A percentile compares a stretch with the other conserved stretches of the same genome.
These are phyloP conservation scores for Sphenopsis melanotis DNA, from an alignment of 2,797 vertebrate species.

Conservation along the genomic window DNA sequence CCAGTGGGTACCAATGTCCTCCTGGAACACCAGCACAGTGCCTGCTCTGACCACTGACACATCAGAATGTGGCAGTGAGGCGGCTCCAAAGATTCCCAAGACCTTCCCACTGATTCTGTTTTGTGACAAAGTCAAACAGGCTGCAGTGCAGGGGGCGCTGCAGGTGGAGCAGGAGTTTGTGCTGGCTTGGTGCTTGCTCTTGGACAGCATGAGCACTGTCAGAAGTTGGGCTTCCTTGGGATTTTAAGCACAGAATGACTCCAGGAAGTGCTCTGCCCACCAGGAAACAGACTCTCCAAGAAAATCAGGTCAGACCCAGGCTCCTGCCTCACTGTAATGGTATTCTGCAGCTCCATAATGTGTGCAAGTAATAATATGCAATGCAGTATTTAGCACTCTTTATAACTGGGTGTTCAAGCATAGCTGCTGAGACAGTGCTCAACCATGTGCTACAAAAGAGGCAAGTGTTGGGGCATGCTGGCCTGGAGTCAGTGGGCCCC, in stretches of 20 bases:
- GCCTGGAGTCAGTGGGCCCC: neutral
- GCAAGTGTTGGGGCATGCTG: neutral
- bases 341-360: neutral
- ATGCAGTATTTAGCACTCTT: neutral
- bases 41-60: neutral
- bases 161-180: accelerated
- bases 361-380: neutral
- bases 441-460: neutral
- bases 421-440: neutral
- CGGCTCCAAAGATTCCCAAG: neutral
- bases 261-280: neutral
- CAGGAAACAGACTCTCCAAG: too few relatives aligned
- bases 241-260: neutral
- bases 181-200: accelerated
- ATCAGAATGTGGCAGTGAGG: accelerated
- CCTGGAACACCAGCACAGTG: neutral
- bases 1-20: accelerated
- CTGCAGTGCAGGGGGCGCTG: accelerated
- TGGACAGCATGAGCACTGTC: neutral
- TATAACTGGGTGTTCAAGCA: neutral
- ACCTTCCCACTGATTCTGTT: neutral
- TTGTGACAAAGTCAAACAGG: neutral
- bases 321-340: neutral
- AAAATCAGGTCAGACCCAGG: neutral
- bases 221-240: neutral